Conservation (phyloP, 2,888 invertebrate genomes). For the Drosophila bunnanda region DNA sequence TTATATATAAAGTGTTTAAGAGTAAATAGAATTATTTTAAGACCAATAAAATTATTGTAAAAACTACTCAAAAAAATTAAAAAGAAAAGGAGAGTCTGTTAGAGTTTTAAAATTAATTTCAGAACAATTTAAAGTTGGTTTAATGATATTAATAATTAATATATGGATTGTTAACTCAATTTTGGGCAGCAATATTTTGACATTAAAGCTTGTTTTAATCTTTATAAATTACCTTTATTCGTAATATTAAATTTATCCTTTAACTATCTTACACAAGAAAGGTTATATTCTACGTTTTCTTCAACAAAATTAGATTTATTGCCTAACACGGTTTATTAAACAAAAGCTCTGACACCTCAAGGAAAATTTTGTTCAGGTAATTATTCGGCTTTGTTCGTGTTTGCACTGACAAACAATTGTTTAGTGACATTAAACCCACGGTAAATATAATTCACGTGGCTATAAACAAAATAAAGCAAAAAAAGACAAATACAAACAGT, state of each 20-base stretch:
- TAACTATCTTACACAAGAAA: neutral
- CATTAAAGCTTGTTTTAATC: neutral
- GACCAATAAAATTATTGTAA: neutral
- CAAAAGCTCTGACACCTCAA: constrained; percentile 1
- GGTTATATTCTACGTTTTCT: too few relatives aligned
- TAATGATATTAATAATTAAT: neutral
- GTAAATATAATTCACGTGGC: constrained; percentile 35
- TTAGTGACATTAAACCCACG: constrained; percentile 3
- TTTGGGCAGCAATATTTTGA: too few relatives aligned
- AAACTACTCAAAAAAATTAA: neutral
- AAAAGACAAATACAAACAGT: constrained; percentile 29
- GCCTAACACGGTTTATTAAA: constrained; percentile 3
- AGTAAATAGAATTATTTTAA: neutral
- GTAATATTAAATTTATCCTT: neutral
- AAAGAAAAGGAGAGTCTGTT: neutral
- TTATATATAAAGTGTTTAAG: neutral
- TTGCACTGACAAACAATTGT: constrained; percentile 22
- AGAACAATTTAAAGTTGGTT: neutral
- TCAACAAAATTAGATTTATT: constrained; percentile 1
- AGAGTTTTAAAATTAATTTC: neutral
- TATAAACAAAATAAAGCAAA: constrained; percentile 26
- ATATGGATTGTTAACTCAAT: neutral
- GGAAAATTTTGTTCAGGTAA: neutral
- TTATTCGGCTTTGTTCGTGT: constrained; percentile 13
- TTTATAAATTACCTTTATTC: too few relatives aligned